Evolutionary conservation across 2,797 vertebrate genomes (phyloP).

Genomic region (Thripadectes ignobilis): DNA sequence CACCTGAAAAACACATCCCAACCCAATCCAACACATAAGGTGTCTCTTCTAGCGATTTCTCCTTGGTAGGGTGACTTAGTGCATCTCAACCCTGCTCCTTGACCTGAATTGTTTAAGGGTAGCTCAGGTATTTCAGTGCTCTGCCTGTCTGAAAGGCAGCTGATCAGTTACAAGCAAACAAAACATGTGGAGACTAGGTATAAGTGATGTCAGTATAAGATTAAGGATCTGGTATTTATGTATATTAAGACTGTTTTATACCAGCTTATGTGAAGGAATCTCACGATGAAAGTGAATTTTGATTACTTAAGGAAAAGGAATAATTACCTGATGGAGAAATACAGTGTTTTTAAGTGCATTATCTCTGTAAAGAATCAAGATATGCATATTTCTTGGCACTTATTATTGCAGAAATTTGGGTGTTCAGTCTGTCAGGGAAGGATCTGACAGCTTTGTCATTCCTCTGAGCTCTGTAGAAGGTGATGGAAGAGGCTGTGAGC

Average conservation of each 20-base stretch:
- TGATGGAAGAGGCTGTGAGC: slow-evolving; percentile 53
- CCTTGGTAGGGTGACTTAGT: not conserved
- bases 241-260: not conserved
- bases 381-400: slow-evolving; percentile 52
- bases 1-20: not conserved
- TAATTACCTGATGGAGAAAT: not conserved
- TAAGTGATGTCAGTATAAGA: slow-evolving; percentile 21
- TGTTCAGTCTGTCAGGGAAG: slow-evolving; percentile 50
- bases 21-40: not conserved
- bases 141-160: not conserved
- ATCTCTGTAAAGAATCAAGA: not conserved
- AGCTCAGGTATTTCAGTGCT: not conserved
- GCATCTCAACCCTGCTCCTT: not conserved
- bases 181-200: slow-evolving; percentile 1
- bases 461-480: slow-evolving; percentile 47
- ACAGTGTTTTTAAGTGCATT: not conserved
- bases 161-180: not conserved
- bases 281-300: not conserved
- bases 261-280: not conserved
- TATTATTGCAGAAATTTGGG: slow-evolving; percentile 10
- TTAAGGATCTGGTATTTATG: not conserved
- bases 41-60: not conserved
- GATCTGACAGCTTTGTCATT: slow-evolving; percentile 65
- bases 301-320: not conserved
- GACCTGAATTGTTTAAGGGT: not conserved